Evolutionary conservation across 64 coral and sea anemone genomes (phyloP).

Genomic region (Catalaphyllia jardinei): DNA sequence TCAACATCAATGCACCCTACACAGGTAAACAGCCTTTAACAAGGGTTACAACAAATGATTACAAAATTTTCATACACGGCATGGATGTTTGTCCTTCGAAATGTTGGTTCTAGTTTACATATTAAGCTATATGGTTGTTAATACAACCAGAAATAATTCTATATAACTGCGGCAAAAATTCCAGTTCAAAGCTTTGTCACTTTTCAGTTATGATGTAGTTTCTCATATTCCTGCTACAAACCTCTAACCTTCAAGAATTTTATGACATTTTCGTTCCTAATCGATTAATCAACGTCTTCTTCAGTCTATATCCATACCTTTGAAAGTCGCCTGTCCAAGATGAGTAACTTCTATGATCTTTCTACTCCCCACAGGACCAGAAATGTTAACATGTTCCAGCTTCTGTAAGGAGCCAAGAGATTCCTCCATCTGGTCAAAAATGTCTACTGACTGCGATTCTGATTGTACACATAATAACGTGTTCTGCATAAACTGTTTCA

Average conservation of each 20-base stretch:
- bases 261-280: background rate
- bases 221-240: too few relatives aligned
- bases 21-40: background rate
- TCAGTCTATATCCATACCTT: slow-evolving; percentile 43
- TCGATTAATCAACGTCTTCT: background rate
- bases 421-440: slow-evolving; percentile 33
- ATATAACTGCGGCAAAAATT: too few relatives aligned
- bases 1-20: slow-evolving; percentile 92
- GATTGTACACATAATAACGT: slow-evolving; percentile 74
- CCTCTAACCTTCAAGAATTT: too few relatives aligned
- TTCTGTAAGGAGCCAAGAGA: slow-evolving; percentile 47
- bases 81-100: too few relatives aligned
- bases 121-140: too few relatives aligned
- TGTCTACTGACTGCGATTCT: slow-evolving; percentile 4
- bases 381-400: slow-evolving; percentile 61
- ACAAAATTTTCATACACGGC: too few relatives aligned
- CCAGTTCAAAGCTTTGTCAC: too few relatives aligned
- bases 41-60: background rate
- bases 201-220: too few relatives aligned
- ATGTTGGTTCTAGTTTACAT: too few relatives aligned
- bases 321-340: slow-evolving; percentile 82
- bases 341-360: slow-evolving; percentile 66
- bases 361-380: too few relatives aligned
- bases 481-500: slow-evolving; percentile 69
- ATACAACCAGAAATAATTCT: too few relatives aligned